These are phyloP conservation scores for Neoniphon sammara DNA, from an alignment of 2,797 vertebrate genomes.

Conservation along the genomic window DNA sequence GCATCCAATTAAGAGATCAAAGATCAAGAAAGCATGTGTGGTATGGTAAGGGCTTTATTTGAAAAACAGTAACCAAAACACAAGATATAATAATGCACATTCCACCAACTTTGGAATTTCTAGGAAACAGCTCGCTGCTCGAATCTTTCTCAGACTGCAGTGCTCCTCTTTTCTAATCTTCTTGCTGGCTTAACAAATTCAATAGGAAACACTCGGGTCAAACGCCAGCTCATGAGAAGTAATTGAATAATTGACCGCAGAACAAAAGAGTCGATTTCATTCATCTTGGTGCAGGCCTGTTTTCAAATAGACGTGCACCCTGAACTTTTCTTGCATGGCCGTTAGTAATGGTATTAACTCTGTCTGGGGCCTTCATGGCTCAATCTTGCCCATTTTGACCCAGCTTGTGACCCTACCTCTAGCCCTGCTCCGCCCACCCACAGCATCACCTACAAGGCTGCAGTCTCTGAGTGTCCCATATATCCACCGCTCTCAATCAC, in stretches of 20 bases:
- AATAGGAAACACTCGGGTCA: conserved; percentile 70
- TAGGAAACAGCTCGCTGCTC: conserved; percentile 28
- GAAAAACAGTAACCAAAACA: conserved; percentile 21
- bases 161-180: conserved; percentile 43
- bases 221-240: conserved; percentile 62
- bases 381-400: conserved; percentile 61
- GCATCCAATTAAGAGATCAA: conserved; percentile 36
- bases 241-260: conserved; percentile 79
- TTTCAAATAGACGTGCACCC: conserved; percentile 66
- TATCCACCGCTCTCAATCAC: conserved; percentile 55
- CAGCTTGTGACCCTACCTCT: conserved; percentile 60
- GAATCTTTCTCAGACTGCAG: background rate
- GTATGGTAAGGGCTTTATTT: conserved; percentile 47
- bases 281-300: conserved; percentile 51
- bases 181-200: conserved; percentile 61
- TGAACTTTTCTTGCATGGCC: conserved; percentile 60
- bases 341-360: conserved; percentile 77
- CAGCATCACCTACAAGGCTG: conserved; percentile 30
- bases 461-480: conserved; percentile 17
- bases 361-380: conserved; percentile 55
- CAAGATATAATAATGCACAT: conserved; percentile 6
- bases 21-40: conserved; percentile 27
- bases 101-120: conserved; percentile 25
- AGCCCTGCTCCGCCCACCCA: conserved; percentile 31
- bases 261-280: conserved; percentile 73